These are phyloP conservation scores for Hippocampus kuda DNA, from an alignment of 2,797 vertebrate genomes.

Conservation along the genomic window DNA sequence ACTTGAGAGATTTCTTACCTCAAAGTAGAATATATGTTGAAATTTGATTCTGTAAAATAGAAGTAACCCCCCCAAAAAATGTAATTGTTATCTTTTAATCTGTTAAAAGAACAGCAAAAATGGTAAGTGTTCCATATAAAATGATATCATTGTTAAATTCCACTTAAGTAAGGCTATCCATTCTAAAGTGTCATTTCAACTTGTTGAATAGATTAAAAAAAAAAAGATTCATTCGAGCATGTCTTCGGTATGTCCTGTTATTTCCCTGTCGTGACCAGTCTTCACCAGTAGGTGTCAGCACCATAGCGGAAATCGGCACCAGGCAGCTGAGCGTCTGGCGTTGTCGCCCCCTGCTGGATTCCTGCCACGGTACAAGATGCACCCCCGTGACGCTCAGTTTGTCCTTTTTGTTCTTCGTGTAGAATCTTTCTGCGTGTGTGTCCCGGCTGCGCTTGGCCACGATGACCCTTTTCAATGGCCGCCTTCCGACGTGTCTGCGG, in stretches of 20 bases:
- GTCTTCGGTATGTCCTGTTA: neutral
- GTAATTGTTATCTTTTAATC: too few relatives aligned
- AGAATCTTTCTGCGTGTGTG: neutral
- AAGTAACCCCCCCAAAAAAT: too few relatives aligned
- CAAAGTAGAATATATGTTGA: too few relatives aligned
- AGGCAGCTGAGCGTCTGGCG: neutral
- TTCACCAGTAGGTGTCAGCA: slow-evolving; percentile 5
- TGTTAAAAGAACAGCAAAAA: too few relatives aligned
- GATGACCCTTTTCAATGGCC: slow-evolving; percentile 32
- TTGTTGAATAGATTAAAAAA: neutral
- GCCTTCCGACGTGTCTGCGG: neutral
- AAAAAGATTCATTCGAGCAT: too few relatives aligned
- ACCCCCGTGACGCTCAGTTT: neutral
- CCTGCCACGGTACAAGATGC: neutral
- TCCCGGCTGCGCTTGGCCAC: slow-evolving; percentile 8
- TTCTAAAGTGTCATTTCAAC: too few relatives aligned
- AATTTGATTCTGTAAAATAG: too few relatives aligned
- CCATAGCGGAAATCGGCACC: neutral
- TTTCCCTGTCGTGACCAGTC: neutral
- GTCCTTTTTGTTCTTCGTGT: slow-evolving; percentile 4
- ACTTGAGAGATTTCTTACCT: too few relatives aligned
- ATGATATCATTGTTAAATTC: too few relatives aligned
- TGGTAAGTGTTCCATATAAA: too few relatives aligned
- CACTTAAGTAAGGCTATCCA: too few relatives aligned
- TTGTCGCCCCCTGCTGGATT: neutral